phyloP scores from a whole-genome alignment of 2,113 vertebrate species.

The Callipepla californica region DNA sequence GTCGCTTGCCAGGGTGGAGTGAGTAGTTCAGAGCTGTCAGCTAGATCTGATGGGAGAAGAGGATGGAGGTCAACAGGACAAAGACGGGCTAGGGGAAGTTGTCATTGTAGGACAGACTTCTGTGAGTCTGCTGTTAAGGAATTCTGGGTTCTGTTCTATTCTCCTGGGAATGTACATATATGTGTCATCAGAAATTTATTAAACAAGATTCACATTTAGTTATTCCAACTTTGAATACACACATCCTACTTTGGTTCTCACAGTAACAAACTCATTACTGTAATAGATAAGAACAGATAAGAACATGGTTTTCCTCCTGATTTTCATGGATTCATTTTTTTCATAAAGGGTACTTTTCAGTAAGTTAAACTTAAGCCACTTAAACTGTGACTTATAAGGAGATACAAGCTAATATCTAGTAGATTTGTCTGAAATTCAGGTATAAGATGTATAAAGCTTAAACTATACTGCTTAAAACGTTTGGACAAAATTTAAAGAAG shows the following conservation, averaged over 20 bases:
- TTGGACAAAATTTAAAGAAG: too few species aligned
- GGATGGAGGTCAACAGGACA: too few species aligned
- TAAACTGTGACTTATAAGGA: too few species aligned
- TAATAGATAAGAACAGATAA: neutral
- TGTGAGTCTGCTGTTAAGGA: neutral
- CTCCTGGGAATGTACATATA: neutral
- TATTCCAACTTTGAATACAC: neutral
- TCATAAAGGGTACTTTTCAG: neutral
- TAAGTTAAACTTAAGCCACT: neutral
- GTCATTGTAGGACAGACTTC: neutral
- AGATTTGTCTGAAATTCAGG: too few species aligned
- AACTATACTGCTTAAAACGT: too few species aligned
- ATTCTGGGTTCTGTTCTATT: neutral
- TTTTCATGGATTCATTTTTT: neutral
- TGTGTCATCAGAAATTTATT: neutral
- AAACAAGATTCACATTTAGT: neutral
- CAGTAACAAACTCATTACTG: rapidly evolving
- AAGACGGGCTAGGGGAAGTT: too few species aligned
- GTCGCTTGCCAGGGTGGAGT: too few species aligned
- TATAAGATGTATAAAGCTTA: too few species aligned
- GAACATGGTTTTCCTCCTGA: neutral
- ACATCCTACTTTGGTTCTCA: neutral
- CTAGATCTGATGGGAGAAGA: too few species aligned
- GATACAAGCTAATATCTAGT: too few species aligned
- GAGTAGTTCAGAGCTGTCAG: too few species aligned